Conservation (phyloP, 2,888 invertebrate genomes). For the Lasioglossum vierecki region DNA sequence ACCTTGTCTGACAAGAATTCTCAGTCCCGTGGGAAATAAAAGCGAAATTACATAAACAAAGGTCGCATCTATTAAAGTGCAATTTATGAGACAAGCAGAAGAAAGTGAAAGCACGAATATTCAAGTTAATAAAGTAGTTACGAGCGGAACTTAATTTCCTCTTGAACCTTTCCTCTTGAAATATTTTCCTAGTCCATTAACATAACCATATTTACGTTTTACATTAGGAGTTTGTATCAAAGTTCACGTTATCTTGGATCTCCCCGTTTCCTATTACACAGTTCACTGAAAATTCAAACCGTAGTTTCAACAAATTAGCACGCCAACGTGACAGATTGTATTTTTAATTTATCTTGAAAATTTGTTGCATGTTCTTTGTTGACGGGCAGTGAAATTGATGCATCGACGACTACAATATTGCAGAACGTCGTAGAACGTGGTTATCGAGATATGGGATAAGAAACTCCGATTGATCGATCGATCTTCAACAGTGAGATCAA, state of each 20-base stretch:
- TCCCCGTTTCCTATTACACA: not conserved
- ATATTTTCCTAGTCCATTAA: conserved; percentile 12
- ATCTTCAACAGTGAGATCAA: not conserved
- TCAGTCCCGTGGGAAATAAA: not conserved
- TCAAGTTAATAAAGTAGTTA: conserved; percentile 7
- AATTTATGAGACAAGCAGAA: not conserved
- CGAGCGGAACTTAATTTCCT: not conserved
- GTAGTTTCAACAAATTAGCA: not conserved
- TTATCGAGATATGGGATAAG: not conserved
- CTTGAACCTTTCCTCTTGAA: conserved; percentile 2
- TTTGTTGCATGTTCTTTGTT: not conserved
- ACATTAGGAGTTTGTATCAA: not conserved
- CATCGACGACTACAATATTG: not conserved
- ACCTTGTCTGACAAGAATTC: not conserved
- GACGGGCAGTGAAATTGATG: not conserved
- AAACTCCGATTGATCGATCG: not conserved
- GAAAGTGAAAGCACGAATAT: not conserved
- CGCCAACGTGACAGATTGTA: not conserved
- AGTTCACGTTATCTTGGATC: not conserved
- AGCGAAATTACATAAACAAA: not conserved
- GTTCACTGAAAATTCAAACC: not conserved
- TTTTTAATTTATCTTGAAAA: not conserved
- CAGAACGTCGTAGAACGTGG: not conserved
- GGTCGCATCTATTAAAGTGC: not conserved
- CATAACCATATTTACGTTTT: conserved; percentile 3